A percentile compares a stretch with the other conserved stretches of the same genome.
phyloP scores from a whole-genome alignment of 1,140 invertebrate genomes.

The Calliopsis andreniformis region DNA sequence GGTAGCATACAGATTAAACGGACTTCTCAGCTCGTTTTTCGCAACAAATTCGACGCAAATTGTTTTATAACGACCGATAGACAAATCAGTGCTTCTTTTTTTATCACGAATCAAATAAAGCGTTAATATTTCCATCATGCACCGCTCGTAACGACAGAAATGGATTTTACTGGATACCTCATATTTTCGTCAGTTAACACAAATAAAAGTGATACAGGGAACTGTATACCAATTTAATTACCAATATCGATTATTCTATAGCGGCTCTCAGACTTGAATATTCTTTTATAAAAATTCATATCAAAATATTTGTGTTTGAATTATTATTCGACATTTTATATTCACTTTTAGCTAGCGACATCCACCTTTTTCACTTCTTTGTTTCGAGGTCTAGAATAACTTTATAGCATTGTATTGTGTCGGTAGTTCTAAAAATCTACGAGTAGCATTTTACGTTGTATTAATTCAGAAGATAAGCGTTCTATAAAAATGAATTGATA shows the following conservation, averaged over 20 bases:
- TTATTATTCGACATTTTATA: too few species aligned
- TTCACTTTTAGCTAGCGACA: too few species aligned
- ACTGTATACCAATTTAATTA: not conserved
- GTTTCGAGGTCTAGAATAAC: too few species aligned
- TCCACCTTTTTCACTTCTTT: too few species aligned
- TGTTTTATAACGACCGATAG: not conserved
- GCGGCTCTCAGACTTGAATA: too few species aligned
- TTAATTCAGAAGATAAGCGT: too few species aligned
- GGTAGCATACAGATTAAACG: not conserved
- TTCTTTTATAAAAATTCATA: too few species aligned
- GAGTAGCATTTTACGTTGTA: too few species aligned
- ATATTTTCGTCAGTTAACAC: not conserved
- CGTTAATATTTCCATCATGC: conserved; percentile 17
- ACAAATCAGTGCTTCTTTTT: not conserved
- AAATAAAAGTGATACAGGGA: not conserved
- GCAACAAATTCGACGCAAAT: conserved; percentile 6
- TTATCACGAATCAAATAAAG: not conserved
- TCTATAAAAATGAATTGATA: too few species aligned
- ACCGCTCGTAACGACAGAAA: not conserved
- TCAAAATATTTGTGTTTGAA: too few species aligned
- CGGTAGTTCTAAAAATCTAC: too few species aligned
- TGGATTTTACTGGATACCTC: not conserved
- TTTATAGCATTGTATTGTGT: too few species aligned
- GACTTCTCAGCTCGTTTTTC: not conserved
- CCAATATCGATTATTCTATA: not conserved